A percentile compares a stretch with the other conserved stretches of the same genome.
Evolutionary conservation across 1,140 invertebrate species (phyloP).

Genomic region (Bilobella aurantiaca): DNA sequence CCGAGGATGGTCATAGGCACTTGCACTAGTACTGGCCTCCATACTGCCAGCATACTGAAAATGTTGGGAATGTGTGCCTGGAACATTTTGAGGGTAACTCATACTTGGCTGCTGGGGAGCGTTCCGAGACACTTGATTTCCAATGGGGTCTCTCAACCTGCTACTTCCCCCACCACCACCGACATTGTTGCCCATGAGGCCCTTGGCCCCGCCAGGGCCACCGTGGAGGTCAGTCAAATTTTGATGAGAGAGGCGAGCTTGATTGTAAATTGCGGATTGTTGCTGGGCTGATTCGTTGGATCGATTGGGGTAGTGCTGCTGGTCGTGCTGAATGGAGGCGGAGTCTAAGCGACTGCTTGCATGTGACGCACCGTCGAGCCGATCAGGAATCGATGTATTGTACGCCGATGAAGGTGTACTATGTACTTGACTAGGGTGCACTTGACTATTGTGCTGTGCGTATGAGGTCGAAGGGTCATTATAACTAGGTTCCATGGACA

Average conservation of each 20-base stretch:
- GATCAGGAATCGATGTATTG: conserved; percentile 25
- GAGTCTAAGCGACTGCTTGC: conserved; percentile 14
- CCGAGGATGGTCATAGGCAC: conserved; percentile 8
- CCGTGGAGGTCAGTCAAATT: conserved; percentile 20
- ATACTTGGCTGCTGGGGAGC: too few species aligned
- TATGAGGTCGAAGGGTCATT: background rate
- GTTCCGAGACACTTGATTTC: too few species aligned
- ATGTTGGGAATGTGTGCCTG: conserved; percentile 23
- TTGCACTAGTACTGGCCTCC: conserved; percentile 10
- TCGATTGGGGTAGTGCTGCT: conserved; percentile 4
- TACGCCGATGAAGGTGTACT: conserved; percentile 14
- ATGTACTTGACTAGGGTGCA: too few species aligned
- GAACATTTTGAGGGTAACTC: background rate
- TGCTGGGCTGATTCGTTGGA: conserved; percentile 12
- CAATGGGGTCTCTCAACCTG: background rate
- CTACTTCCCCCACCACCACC: too few species aligned
- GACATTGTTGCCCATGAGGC: too few species aligned
- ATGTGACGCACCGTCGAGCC: conserved; percentile 32
- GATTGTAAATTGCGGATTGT: conserved; percentile 11
- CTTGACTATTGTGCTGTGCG: background rate
- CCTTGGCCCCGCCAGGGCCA: background rate
- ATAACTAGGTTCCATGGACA: background rate
- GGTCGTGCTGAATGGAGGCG: background rate
- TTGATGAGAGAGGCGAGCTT: conserved; percentile 21
- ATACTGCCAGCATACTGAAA: conserved; percentile 13